A percentile compares a stretch with the other conserved stretches of the same genome.
Conservation (phyloP, 2,113 vertebrate species). For the Elgaria multicarinata region DNA sequence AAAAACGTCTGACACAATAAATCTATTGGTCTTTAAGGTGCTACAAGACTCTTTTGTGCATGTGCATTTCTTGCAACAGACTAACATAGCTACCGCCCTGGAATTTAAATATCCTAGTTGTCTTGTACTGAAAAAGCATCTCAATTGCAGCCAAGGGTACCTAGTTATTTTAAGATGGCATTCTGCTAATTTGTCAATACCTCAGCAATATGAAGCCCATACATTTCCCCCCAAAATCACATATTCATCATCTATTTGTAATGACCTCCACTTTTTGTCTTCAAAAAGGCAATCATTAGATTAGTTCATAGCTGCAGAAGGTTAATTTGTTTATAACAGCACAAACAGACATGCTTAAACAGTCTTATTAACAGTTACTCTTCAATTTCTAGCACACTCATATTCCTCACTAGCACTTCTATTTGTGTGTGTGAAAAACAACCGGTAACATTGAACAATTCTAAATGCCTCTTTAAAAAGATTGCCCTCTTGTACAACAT, state of each 20-base stretch:
- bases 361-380: not conserved
- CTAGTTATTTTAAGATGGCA: conserved; percentile 54
- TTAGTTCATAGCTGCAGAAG: conserved; percentile 26
- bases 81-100: not conserved
- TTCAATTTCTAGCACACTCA: not conserved
- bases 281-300: not conserved
- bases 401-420: not conserved
- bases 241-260: not conserved
- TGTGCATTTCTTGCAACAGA: not conserved
- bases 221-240: not conserved
- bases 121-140: conserved; percentile 58
- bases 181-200: conserved; percentile 51
- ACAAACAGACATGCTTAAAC: conserved; percentile 47
- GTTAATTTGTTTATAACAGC: conserved; percentile 32
- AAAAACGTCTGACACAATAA: not conserved
- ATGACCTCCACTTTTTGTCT: not conserved
- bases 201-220: conserved; percentile 36
- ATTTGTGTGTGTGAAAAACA: not conserved
- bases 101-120: conserved; percentile 65
- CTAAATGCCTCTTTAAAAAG: not conserved
- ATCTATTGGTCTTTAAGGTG: not conserved
- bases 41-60: not conserved
- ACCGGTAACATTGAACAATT: not conserved
- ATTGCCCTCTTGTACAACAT: not conserved
- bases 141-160: conserved; percentile 60